Evolutionary conservation across 2,113 vertebrate genomes (phyloP).

Genomic region (Nesoenas mayeri): DNA sequence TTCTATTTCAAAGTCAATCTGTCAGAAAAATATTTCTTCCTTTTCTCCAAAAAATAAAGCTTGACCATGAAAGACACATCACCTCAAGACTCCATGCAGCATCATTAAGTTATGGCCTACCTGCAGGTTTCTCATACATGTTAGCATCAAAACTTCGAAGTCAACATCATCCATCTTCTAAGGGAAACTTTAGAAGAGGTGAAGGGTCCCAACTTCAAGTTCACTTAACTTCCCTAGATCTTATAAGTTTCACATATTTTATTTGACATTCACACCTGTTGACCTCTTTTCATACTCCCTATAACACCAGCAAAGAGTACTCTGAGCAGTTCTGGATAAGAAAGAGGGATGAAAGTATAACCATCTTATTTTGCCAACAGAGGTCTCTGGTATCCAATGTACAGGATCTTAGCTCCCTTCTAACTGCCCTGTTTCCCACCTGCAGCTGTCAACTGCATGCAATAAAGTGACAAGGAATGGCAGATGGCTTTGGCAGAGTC

Average conservation of each 20-base stretch:
- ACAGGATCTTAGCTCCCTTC: background rate
- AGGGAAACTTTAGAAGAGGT: background rate
- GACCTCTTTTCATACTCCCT: background rate
- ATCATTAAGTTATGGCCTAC: background rate
- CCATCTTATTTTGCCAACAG: background rate
- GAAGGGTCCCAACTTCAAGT: background rate
- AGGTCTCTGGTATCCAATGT: background rate
- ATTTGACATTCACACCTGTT: background rate
- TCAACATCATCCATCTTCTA: background rate
- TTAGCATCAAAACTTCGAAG: background rate
- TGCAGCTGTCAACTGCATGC: conserved; percentile 30
- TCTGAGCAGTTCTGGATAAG: background rate
- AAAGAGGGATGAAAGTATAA: background rate
- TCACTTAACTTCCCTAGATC: background rate
- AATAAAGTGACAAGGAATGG: background rate
- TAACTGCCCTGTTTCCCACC: background rate
- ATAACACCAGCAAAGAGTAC: background rate
- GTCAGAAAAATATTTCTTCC: background rate
- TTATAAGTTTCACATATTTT: background rate
- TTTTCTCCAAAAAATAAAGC: background rate
- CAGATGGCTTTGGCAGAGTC: conserved; percentile 41
- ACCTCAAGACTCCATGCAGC: background rate
- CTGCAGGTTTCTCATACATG: background rate
- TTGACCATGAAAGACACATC: background rate
- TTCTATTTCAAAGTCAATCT: background rate